Evolutionary conservation across 2,797 vertebrate genomes (phyloP).

Genomic region (Sebastes jordani): DNA sequence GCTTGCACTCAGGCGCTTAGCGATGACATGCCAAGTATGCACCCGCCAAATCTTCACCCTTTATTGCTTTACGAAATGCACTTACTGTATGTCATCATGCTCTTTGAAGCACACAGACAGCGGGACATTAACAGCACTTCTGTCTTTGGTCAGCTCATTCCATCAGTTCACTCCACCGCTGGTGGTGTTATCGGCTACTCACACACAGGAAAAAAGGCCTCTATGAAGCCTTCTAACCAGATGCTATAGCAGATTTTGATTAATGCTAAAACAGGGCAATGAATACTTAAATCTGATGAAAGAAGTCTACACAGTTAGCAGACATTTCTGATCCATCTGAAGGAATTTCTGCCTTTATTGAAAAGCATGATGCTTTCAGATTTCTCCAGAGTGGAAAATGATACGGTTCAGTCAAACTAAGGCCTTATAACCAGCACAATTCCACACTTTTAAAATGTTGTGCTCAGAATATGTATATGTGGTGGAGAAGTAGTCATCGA

Average conservation of each 20-base stretch:
- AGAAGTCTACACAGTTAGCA: not conserved
- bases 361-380: not conserved
- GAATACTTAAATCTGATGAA: not conserved
- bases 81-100: constrained; percentile 60
- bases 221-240: not conserved
- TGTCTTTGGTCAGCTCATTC: constrained; percentile 54
- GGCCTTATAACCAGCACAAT: not conserved
- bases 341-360: not conserved
- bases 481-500: constrained; percentile 2
- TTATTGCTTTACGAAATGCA: constrained; percentile 61
- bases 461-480: not conserved
- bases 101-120: constrained; percentile 54
- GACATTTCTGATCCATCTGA: not conserved
- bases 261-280: not conserved
- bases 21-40: constrained; percentile 60
- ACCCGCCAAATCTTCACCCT: constrained; percentile 56
- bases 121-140: constrained; percentile 54
- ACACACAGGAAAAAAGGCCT: not conserved
- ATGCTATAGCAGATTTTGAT: not conserved
- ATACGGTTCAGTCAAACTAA: not conserved
- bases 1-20: constrained; percentile 51
- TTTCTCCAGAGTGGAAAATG: not conserved
- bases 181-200: not conserved
- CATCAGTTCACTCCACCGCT: constrained; percentile 20
- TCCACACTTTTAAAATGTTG: not conserved